A percentile compares a stretch with the other conserved stretches of the same genome.
These are phyloP conservation scores for Procapra przewalskii DNA, from an alignment of 2,113 vertebrate genomes.

Conservation along the genomic window DNA sequence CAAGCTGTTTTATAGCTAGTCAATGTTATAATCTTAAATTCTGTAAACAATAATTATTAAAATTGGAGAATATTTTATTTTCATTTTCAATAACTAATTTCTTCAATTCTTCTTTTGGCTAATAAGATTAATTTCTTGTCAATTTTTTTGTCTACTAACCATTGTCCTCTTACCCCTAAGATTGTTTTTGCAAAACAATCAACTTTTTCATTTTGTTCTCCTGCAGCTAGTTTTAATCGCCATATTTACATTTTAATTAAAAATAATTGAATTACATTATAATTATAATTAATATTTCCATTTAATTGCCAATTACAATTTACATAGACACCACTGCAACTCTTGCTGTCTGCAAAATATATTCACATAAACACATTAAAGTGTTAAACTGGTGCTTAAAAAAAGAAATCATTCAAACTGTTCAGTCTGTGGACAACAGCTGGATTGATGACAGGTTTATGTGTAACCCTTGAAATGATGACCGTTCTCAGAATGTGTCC, in stretches of 20 bases:
- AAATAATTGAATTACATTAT: background rate
- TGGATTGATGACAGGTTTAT: background rate
- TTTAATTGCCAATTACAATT: background rate
- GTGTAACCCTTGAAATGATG: background rate
- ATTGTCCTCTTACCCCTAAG: background rate
- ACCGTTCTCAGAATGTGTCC: background rate
- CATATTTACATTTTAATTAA: background rate
- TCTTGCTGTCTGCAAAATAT: background rate
- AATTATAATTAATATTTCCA: background rate
- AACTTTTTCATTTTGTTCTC: conserved; percentile 1
- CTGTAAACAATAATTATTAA: background rate
- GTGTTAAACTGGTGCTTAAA: background rate
- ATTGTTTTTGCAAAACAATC: background rate
- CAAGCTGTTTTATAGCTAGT: background rate
- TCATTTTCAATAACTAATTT: background rate
- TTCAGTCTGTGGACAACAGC: background rate
- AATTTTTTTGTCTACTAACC: background rate
- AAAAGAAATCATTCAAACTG: background rate
- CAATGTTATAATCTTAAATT: background rate
- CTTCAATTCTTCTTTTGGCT: background rate
- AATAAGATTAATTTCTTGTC: background rate
- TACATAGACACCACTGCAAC: background rate
- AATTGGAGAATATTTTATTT: background rate
- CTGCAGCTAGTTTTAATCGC: background rate
- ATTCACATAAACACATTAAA: background rate